Evolutionary conservation across 2,797 vertebrate genomes (phyloP).

Genomic region (Danio jaintianensis): DNA sequence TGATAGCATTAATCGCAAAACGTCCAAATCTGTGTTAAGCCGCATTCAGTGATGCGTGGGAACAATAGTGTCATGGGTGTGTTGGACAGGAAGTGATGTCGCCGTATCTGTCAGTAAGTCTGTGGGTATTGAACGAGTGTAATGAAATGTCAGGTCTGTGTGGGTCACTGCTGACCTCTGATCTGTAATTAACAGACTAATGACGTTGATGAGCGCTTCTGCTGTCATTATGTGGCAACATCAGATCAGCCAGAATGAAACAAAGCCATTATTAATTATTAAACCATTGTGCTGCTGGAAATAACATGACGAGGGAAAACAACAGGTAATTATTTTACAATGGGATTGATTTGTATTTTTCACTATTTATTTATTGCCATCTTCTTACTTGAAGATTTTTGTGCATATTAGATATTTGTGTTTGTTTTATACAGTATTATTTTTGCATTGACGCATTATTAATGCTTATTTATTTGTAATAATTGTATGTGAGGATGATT

Average conservation of each 20-base stretch:
- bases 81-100: conserved; percentile 11
- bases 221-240: conserved; percentile 2
- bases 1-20: background rate
- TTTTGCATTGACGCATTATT: no score
- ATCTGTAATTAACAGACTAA: conserved; percentile 20
- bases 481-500: no score
- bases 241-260: conserved; percentile 37
- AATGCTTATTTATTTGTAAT: no score
- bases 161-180: conserved; percentile 1
- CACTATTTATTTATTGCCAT: no score
- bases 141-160: background rate
- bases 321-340: background rate
- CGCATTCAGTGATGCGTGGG: background rate
- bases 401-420: no score
- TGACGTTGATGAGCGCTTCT: background rate
- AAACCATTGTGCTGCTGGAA: background rate
- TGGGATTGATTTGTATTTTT: background rate
- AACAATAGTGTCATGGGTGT: background rate
- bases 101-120: background rate
- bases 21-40: no score
- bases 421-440: no score
- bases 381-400: background rate
- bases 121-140: background rate
- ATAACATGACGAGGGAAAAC: background rate
- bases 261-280: conserved; percentile 16